Conservation (phyloP, 2,888 invertebrate genomes). For the Creontiades dilutus region DNA sequence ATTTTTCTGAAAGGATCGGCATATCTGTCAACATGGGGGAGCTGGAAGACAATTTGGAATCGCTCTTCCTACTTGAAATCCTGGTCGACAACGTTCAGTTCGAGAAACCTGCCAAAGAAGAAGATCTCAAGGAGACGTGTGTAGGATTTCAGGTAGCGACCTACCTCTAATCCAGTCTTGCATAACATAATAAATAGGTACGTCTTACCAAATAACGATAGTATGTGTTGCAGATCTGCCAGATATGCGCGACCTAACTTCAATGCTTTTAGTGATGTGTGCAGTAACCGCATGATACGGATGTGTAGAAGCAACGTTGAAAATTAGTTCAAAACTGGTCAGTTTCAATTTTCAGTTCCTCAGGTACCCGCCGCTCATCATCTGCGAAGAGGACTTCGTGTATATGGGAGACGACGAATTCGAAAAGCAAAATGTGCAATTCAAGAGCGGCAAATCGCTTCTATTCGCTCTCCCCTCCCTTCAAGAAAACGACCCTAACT, state of each 20-base stretch:
- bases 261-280: too few relatives aligned
- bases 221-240: too few relatives aligned
- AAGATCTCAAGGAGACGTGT: conserved; percentile 63
- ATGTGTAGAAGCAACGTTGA: too few relatives aligned
- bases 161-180: too few relatives aligned
- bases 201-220: too few relatives aligned
- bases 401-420: conserved; percentile 64
- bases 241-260: too few relatives aligned
- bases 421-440: conserved; percentile 65
- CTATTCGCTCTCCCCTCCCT: conserved; percentile 69
- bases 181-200: too few relatives aligned
- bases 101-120: conserved; percentile 46
- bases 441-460: conserved; percentile 74
- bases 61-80: conserved; percentile 73
- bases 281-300: too few relatives aligned
- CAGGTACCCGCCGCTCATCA: conserved; percentile 71
- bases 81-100: conserved; percentile 73
- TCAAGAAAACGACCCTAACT: conserved; percentile 15
- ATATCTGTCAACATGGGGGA: conserved; percentile 10
- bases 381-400: conserved; percentile 74
- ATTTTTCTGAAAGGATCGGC: too few relatives aligned
- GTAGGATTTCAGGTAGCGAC: conserved; percentile 65
- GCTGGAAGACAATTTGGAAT: conserved; percentile 68
- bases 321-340: too few relatives aligned
- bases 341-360: conserved; percentile 67